Percentiles rank a stretch among this genome's conserved stretches.
Conservation (phyloP, 2,797 vertebrate genomes). For the Halcyon chelicuti region DNA sequence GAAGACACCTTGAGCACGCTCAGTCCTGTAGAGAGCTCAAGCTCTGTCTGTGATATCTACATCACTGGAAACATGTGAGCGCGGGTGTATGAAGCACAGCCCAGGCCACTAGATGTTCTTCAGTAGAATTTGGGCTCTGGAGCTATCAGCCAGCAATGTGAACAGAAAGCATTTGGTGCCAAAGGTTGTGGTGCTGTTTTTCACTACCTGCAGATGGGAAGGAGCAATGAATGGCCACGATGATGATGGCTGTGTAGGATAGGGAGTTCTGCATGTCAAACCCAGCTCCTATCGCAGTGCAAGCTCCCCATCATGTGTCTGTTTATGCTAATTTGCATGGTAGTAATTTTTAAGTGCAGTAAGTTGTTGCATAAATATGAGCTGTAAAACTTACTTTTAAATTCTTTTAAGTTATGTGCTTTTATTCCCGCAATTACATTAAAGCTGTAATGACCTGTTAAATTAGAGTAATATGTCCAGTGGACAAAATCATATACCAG, state of each 20-base stretch:
- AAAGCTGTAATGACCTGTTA: constrained; percentile 31
- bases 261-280: neutral
- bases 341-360: neutral
- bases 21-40: neutral
- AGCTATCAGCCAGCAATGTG: neutral
- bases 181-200: neutral
- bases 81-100: rapidly evolving
- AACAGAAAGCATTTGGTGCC: neutral
- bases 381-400: constrained; percentile 7
- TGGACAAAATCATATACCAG: constrained; percentile 8
- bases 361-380: neutral
- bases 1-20: neutral
- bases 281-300: neutral
- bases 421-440: constrained; percentile 28
- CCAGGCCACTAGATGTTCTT: neutral
- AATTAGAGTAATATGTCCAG: constrained; percentile 26
- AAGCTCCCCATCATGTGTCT: neutral
- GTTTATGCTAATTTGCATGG: neutral
- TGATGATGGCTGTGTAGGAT: neutral
- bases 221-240: neutral
- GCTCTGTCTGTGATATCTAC: neutral
- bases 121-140: neutral
- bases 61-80: neutral
- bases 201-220: neutral
- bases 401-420: constrained; percentile 22